Percentiles rank a stretch among this genome's conserved stretches.
Evolutionary conservation across 2,113 vertebrate genomes (phyloP).

Genomic region (Grus americana): DNA sequence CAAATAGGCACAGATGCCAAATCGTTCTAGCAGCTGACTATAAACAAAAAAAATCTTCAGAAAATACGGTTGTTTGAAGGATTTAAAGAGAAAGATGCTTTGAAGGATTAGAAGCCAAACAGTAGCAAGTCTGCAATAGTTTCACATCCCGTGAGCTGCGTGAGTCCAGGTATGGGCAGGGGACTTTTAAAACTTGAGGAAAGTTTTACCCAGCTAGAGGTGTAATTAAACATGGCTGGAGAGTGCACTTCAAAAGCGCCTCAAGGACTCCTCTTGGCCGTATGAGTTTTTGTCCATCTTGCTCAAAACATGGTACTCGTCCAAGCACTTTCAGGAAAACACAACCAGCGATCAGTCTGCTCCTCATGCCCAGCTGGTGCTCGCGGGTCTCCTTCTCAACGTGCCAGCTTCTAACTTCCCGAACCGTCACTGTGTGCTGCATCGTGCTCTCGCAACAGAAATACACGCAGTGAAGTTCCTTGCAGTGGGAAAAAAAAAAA

Average conservation of each 20-base stretch:
- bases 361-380: background rate
- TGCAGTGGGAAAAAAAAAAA: background rate
- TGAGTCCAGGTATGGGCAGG: rapidly evolving
- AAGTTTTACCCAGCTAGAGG: background rate
- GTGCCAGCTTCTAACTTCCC: background rate
- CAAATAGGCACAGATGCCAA: background rate
- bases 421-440: background rate
- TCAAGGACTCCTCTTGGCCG: background rate
- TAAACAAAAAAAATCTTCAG: background rate
- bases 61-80: background rate
- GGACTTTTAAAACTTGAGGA: background rate
- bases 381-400: rapidly evolving
- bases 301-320: background rate
- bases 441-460: background rate
- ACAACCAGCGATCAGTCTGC: background rate
- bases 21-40: background rate
- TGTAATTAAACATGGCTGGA: background rate
- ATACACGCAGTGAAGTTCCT: background rate
- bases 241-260: background rate
- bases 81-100: background rate
- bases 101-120: background rate
- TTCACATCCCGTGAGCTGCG: background rate
- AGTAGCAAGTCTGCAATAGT: background rate
- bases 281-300: background rate
- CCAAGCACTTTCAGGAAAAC: background rate